Percentiles rank a stretch among this genome's conserved stretches.
Evolutionary conservation across 2,888 invertebrate genomes (phyloP).

Genomic region (Noctua fimbriata): DNA sequence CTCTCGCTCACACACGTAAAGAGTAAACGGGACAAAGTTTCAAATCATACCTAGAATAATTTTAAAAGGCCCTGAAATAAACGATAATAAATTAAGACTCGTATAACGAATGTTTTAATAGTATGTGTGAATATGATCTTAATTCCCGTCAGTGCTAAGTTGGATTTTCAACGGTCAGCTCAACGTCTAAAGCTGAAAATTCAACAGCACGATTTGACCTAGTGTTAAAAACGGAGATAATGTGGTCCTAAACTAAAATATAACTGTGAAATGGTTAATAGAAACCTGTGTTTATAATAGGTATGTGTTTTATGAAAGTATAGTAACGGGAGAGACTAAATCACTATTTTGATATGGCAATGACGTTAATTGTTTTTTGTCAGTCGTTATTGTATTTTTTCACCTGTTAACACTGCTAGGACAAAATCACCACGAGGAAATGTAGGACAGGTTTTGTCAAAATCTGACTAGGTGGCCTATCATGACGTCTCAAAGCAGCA

Average conservation of each 20-base stretch:
- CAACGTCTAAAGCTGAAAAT: background rate
- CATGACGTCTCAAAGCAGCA: too few relatives aligned
- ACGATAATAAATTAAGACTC: background rate
- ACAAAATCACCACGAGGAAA: background rate
- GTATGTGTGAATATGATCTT: slow-evolving; percentile 4
- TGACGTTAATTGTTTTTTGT: slow-evolving; percentile 22
- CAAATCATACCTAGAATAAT: background rate
- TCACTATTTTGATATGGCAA: slow-evolving; percentile 50
- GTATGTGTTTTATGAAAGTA: slow-evolving; percentile 20
- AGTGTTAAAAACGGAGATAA: background rate
- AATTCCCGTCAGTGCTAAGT: background rate
- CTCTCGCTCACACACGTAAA: background rate
- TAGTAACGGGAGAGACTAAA: slow-evolving; percentile 29
- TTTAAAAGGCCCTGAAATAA: background rate
- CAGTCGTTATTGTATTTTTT: slow-evolving; percentile 7
- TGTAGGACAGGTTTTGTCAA: background rate
- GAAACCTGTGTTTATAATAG: slow-evolving; percentile 13
- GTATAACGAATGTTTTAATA: slow-evolving; percentile 9
- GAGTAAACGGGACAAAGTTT: background rate
- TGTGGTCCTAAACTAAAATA: slow-evolving; percentile 13
- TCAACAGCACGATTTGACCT: background rate
- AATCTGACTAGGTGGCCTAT: background rate
- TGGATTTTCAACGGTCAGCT: background rate
- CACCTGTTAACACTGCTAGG: background rate
- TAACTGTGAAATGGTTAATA: slow-evolving; percentile 17